A percentile compares a stretch with the other conserved stretches of the same genome.
These are phyloP conservation scores for Nylanderia fulva DNA, from an alignment of 1,140 invertebrate species.

Conservation along the genomic window DNA sequence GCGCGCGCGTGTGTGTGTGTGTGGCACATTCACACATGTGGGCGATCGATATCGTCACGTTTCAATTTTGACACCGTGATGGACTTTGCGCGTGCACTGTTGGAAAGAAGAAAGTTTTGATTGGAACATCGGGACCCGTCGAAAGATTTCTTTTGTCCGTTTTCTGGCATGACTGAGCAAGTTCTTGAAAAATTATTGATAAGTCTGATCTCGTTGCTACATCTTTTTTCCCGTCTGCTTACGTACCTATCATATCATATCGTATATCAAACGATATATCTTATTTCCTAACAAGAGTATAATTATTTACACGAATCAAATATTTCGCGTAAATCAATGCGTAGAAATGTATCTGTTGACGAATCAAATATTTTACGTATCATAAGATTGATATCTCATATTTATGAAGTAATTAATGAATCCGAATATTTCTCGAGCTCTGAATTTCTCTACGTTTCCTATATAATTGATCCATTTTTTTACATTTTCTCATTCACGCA, in stretches of 20 bases:
- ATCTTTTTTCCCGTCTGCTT: neutral
- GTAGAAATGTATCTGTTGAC: neutral
- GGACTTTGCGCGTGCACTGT: conserved; percentile 69
- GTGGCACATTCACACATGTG: conserved; percentile 44
- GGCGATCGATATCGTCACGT: conserved; percentile 72
- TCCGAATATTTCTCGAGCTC: too few relatives aligned
- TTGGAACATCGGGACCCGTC: conserved; percentile 64
- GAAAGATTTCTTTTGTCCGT: conserved; percentile 65
- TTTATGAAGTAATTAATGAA: too few relatives aligned
- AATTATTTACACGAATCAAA: neutral
- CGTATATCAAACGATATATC: too few relatives aligned
- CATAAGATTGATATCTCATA: neutral
- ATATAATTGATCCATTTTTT: too few relatives aligned
- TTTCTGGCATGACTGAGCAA: conserved; percentile 47
- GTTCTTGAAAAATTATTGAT: conserved; percentile 56
- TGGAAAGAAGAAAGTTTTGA: conserved; percentile 69
- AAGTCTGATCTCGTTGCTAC: neutral
- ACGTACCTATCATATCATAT: neutral
- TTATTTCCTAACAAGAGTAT: neutral
- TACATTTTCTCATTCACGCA: too few relatives aligned
- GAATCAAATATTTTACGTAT: neutral
- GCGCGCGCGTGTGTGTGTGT: too few relatives aligned
- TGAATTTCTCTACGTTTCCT: too few relatives aligned
- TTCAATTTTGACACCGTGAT: conserved; percentile 78
- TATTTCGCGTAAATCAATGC: neutral